phyloP scores from a whole-genome alignment of 2,888 invertebrate genomes.

The Polydrusus tereticollis region DNA sequence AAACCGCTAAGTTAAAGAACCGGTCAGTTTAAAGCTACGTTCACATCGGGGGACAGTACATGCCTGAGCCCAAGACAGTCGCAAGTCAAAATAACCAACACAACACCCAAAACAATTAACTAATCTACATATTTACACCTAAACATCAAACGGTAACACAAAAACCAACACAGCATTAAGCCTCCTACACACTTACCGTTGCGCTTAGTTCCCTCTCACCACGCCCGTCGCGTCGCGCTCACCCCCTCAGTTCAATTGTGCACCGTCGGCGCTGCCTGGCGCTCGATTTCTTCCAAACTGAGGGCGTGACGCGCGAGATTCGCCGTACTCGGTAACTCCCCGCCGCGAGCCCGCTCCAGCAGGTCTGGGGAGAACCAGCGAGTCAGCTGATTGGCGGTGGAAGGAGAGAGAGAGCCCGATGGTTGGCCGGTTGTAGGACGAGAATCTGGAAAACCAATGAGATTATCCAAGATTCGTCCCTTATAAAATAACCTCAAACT shows the following conservation, averaged over 20 bases:
- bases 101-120: background rate
- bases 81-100: background rate
- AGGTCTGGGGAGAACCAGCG: conserved; percentile 90
- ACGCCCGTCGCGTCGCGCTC: background rate
- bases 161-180: background rate
- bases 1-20: too few relatives aligned
- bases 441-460: conserved; percentile 5
- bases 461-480: background rate
- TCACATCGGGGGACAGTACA: too few relatives aligned
- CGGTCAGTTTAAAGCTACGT: too few relatives aligned
- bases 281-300: conserved; percentile 78
- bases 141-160: conserved; percentile 7
- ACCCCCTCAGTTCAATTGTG: conserved; percentile 69
- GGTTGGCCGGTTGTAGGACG: conserved; percentile 28
- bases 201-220: conserved; percentile 5
- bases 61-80: too few relatives aligned
- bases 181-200: conserved; percentile 29
- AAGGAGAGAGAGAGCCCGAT: conserved; percentile 69
- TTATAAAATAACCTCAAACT: background rate
- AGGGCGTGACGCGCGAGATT: conserved; percentile 80
- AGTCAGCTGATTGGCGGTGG: conserved; percentile 79
- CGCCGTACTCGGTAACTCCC: conserved; percentile 79
- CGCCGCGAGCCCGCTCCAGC: conserved; percentile 84
- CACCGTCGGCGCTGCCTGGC: conserved; percentile 73
- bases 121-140: conserved; percentile 22